Conservation (phyloP, 2,113 vertebrate species). For the Pristiophorus japonicus region DNA sequence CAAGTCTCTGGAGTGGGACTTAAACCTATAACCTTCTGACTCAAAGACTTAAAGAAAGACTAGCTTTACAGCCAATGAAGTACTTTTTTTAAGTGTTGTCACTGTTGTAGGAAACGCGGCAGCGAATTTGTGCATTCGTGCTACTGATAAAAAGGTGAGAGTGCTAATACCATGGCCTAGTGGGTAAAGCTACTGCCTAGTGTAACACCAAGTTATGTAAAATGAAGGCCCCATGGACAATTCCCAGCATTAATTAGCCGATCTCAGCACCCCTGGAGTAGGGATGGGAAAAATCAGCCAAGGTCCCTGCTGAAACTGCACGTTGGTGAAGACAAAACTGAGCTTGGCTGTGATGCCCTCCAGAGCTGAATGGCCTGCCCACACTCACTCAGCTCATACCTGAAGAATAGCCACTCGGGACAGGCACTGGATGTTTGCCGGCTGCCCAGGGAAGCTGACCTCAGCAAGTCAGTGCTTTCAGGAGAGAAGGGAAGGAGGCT, state of each 20-base stretch:
- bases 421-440: neutral
- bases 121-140: no score
- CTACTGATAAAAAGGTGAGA: neutral
- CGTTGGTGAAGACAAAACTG: neutral
- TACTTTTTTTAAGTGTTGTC: no score
- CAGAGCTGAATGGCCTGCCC: neutral
- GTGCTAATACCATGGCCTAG: neutral
- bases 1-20: neutral
- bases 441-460: neutral
- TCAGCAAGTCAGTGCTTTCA: neutral
- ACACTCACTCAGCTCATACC: neutral
- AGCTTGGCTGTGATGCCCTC: neutral
- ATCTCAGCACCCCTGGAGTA: neutral
- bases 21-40: neutral
- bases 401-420: neutral
- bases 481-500: neutral
- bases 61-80: no score
- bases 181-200: neutral
- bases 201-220: neutral
- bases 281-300: neutral
- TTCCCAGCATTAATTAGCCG: neutral
- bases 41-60: neutral
- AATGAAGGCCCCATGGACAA: no score
- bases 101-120: no score
- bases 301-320: neutral